Evolutionary conservation across 2,797 vertebrate genomes (phyloP), one percentile per base, ranked within the genome.

Genomic region (Australoheros facetus): DNA sequence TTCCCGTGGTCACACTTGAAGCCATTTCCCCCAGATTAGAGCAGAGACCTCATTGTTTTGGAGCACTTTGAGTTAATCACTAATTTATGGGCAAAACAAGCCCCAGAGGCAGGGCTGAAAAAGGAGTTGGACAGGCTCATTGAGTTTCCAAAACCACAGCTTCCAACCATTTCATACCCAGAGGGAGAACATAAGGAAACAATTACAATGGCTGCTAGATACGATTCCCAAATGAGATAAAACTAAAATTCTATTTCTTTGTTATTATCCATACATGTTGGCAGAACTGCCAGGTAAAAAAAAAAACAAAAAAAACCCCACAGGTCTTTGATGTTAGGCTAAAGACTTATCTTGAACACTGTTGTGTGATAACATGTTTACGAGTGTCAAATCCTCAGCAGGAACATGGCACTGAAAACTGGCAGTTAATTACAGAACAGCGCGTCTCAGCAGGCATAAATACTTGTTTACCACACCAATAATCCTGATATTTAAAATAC

Each of bases 81-180:
- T 94, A 92, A 96, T 95, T 95, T 95, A 95, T 91, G 90, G 89
- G 89, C 85, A 93, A 92, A 95, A 93, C 91, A 90, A 94, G 87
- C 86, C 91, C 89, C 87, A 73, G 91, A 88, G 91, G 89, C 90
- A 88, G 48, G 77, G 85, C 81, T 88, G 92, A 89, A 92, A 87
- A 78, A 71, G 77, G 86, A 92, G 81, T 86, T 81, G 89, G 88
- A 85, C 84, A 76, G 82, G 83, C 88, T 90, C 81, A 71, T 78
- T 84, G 87, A 82, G 32, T 92, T 89, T 88, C 88, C 81, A 86
- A 86, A 89, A 78, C 83, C 82, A 58, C 72, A 12, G 75, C 86
- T 85, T 89, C 87, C 86, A 77, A 64, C 71, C 55, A 56, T 57
- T 82, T 74, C 82, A 82, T 48, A 81, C 87, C 84, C 87, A 4